Conservation (phyloP, 2,888 invertebrate species). For the Epistrophella euchroma region DNA sequence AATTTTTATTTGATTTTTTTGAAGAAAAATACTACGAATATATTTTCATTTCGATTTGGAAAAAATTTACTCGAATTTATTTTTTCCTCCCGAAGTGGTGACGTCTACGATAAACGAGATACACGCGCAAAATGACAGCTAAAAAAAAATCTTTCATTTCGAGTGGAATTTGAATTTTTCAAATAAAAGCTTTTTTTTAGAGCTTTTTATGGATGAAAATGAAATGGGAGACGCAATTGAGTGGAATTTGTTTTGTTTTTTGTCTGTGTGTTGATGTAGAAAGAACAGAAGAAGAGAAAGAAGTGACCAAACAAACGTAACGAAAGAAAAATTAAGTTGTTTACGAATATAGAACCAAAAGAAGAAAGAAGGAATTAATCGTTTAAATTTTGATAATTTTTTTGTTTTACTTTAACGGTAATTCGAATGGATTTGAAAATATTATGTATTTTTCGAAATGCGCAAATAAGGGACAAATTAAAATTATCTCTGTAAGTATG, state of each 20-base stretch:
- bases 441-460: no score
- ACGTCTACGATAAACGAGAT: conserved; percentile 70
- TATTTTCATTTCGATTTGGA: conserved; percentile 8
- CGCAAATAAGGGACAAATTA: no score
- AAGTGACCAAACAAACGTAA: neutral
- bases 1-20: conserved; percentile 16
- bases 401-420: neutral
- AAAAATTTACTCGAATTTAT: conserved; percentile 47
- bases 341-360: conserved; percentile 1
- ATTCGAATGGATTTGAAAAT: no score
- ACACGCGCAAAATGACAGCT: conserved; percentile 67
- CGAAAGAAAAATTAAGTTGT: neutral
- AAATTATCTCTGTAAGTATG: no score
- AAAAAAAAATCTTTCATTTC: conserved; percentile 12
- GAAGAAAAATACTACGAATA: conserved; percentile 46
- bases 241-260: conserved; percentile 8
- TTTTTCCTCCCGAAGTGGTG: conserved; percentile 59
- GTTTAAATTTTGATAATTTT: neutral
- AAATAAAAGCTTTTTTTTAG: neutral
- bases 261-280: neutral
- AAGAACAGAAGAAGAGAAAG: neutral
- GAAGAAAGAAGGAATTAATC: neutral
- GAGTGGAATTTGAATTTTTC: conserved; percentile 47
- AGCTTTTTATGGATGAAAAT: conserved; percentile 35
- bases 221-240: conserved; percentile 2